Evolutionary conservation across 2,888 invertebrate species (phyloP), one percentile per base, ranked within the genome.

Genomic region (Rambutsinella grinnellia): DNA sequence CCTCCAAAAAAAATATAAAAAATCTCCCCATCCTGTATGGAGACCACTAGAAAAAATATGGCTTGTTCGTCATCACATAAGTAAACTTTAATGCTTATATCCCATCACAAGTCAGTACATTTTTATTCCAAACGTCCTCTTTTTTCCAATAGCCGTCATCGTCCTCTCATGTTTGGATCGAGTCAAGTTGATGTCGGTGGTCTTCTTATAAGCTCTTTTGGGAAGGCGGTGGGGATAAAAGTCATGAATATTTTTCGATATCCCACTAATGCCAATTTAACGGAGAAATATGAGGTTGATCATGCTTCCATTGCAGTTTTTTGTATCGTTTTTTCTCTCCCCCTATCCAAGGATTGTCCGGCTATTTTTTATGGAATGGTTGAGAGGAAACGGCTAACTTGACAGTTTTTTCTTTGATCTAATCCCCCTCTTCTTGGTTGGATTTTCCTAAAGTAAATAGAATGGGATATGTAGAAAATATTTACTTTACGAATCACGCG

Each of bases 301-400:
- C 15, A 44, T 10, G 15, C 6, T 10, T 15, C 19, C 17, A 23
- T 21, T 51, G 21, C 51, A 51, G 10, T 54, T 54, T 54, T 24
- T 2, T 23, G 10, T 23, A 36, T 36, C 44, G 44, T 44, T 15
- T 17, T 36, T 17, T n/a, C n/a, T n/a, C n/a, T 46, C 62, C 62
- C 24, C 24, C 27, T 54, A 46, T 54, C 53, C 24, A 15, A n/a
- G 82, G 80, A 81, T 81, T 80, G 82, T 82, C 82, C 82, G 80
- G 81, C 82, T 82, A 81, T 78, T 82, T 82, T 80, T 80, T 15
- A 10, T 8, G 6, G 51, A 54, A 53, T 21, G 15, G 36, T 49
- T 15, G 26, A 26, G 62, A 49, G 69, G 53, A 76, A 66, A 56
- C 66, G 74, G 67, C 66, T 62, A 71, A 36, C 63, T 63, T 51